A percentile compares a stretch with the other conserved stretches of the same genome.
These are phyloP conservation scores for Acanthurus tractus DNA, from an alignment of 2,797 vertebrate species.

Conservation along the genomic window DNA sequence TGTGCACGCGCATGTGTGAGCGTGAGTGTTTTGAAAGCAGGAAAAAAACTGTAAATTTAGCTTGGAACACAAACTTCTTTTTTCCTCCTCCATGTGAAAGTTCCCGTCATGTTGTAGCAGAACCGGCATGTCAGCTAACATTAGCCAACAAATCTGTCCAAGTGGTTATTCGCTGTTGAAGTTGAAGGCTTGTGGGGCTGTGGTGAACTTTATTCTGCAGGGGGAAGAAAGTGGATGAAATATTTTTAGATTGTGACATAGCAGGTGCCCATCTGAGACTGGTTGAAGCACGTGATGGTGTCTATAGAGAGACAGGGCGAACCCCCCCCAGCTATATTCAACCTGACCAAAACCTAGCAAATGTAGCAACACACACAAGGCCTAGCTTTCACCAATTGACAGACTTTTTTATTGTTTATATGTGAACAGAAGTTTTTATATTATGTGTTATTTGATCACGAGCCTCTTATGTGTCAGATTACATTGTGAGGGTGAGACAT, in stretches of 20 bases:
- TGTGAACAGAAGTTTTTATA: too few species aligned
- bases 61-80: neutral
- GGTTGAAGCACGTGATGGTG: constrained; percentile 31
- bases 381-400: neutral
- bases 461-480: too few species aligned
- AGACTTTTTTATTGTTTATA: neutral
- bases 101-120: neutral
- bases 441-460: too few species aligned
- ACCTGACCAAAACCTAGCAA: neutral
- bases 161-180: neutral
- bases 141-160: neutral
- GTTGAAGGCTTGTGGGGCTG: constrained; percentile 10
- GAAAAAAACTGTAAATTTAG: constrained; percentile 41
- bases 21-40: constrained; percentile 11
- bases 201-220: constrained; percentile 27
- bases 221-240: constrained; percentile 34
- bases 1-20: constrained; percentile 19
- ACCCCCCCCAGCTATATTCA: neutral
- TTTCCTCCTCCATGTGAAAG: neutral
- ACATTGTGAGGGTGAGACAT: neutral
- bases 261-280: constrained; percentile 64
- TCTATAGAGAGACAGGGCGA: neutral
- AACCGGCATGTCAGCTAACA: neutral
- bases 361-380: neutral
- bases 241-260: constrained; percentile 80